Evolutionary conservation across 2,797 vertebrate genomes (phyloP).

Genomic region (Pseudochromis fuscus): DNA sequence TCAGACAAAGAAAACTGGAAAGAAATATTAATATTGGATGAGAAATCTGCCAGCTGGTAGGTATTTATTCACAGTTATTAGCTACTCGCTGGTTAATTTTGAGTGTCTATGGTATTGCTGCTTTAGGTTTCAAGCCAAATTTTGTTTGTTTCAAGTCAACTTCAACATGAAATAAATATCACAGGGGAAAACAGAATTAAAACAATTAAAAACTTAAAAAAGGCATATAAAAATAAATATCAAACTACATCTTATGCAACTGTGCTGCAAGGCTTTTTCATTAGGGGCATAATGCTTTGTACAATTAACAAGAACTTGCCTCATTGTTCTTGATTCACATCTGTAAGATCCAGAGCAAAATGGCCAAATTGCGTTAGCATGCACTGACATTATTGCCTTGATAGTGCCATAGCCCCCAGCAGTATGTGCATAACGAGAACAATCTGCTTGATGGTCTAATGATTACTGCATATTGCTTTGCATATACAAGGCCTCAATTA

Average conservation of each 20-base stretch:
- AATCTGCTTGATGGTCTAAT: conserved; percentile 60
- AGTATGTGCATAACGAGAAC: conserved; percentile 55
- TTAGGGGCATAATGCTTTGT: conserved; percentile 28
- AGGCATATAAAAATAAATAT: not conserved
- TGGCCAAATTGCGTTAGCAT: conserved; percentile 45
- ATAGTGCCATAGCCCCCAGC: conserved; percentile 58
- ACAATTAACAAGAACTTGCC: conserved; percentile 34
- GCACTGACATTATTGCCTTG: conserved; percentile 55
- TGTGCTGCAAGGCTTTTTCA: conserved; percentile 29
- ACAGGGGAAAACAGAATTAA: not conserved
- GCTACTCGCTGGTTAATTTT: no score
- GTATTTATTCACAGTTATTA: no score
- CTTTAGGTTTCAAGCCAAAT: no score
- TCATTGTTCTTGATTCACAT: conserved; percentile 60
- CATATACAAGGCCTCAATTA: conserved; percentile 48
- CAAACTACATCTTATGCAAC: conserved; percentile 2
- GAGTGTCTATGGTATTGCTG: no score
- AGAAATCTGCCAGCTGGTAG: no score
- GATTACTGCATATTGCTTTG: conserved; percentile 67
- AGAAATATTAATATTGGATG: no score
- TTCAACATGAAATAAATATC: no score
- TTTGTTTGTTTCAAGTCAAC: no score
- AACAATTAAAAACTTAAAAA: no score
- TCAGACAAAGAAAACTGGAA: no score
- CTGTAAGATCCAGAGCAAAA: conserved; percentile 47